A percentile compares a stretch with the other conserved stretches of the same genome.
These are phyloP conservation scores for Synergus umbraculus DNA, from an alignment of 2,888 invertebrate species.

Conservation along the genomic window DNA sequence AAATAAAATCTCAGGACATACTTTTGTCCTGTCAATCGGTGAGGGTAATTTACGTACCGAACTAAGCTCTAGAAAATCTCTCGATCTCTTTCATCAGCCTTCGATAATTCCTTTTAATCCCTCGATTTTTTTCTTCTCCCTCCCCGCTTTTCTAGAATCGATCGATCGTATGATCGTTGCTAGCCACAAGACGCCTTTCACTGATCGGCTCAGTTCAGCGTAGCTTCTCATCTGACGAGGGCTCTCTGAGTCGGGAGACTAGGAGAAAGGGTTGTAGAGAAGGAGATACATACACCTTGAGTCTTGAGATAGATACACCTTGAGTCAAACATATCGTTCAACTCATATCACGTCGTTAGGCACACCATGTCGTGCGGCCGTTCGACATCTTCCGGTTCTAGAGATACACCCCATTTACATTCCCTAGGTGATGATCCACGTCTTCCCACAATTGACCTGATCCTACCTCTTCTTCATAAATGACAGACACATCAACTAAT, in stretches of 20 bases:
- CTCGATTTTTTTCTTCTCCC: conserved; percentile 54
- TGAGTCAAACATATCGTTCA: conserved; percentile 50
- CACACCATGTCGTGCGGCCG: conserved; percentile 12
- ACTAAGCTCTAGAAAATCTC: conserved; percentile 37
- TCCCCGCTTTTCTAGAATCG: conserved; percentile 36
- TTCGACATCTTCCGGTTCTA: neutral
- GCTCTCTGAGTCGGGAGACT: conserved; percentile 48
- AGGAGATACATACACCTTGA: conserved; percentile 16
- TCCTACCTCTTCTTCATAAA: neutral
- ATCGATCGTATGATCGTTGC: neutral
- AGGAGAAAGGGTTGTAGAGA: conserved; percentile 46
- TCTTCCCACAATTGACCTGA: neutral
- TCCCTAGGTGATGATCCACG: neutral
- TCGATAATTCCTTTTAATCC: conserved; percentile 53
- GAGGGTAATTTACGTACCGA: neutral
- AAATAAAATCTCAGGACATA: too few relatives aligned
- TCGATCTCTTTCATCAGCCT: conserved; percentile 53
- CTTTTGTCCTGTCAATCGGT: too few relatives aligned
- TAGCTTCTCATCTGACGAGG: conserved; percentile 65
- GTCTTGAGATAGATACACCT: conserved; percentile 19
- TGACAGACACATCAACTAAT: neutral
- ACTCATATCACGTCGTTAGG: conserved; percentile 35
- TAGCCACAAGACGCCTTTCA: conserved; percentile 61
- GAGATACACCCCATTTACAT: neutral
- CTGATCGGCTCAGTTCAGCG: conserved; percentile 68